Base-by-base conservation (phyloP, 2,113 vertebrate genomes). In the Mastomys natalensis region DNA sequence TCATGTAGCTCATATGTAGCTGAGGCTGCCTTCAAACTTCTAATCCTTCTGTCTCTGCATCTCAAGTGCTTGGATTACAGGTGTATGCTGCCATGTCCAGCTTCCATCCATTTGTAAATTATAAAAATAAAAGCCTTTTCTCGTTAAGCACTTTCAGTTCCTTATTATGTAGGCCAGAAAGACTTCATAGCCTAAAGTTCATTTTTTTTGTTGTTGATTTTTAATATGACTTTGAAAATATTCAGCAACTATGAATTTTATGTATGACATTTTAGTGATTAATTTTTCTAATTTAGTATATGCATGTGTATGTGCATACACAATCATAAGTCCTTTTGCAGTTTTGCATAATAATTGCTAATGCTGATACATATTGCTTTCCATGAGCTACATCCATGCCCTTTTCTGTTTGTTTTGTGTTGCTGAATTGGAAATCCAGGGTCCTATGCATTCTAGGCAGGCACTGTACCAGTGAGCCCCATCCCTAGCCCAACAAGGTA, bases 141-240 rank as follows among this genome's bases (percentile, higher is more conserved):
- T 74, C 43, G 91, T 34, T 85, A 21, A 82, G 51, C 21, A 74
- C 34, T 93, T 92, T 94, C 51, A 94, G 0, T 92, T 97, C 73
- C 84, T 92, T 26, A 74, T 76, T 94, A 85, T 85, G 37, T 92
- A 92, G 90, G 31, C 60, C 92, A 78, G 40, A 84, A 68, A 93
- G 89, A 17, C 66, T 97, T 95, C 87, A 45, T 51, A 81, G 76
- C 40, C 45, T 81, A 45, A 85, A 86, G 21, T 93, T 91, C 3
- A 2, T 64, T 84, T 72, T 80, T 93, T n/a, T 95, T 93, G 37
- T 96, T 93, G 29, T 77, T 81, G 37, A 74, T 40, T 3, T 58
- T 37, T 53, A 93, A 4, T 70, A 76, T 70, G 87, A 12, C 70
- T 95, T 81, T 80, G 45, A 92, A 95, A 88, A 66, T 70, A 70